phyloP scores from a whole-genome alignment of 1,140 invertebrate genomes.

The Stenopsyche tienmushanensis region DNA sequence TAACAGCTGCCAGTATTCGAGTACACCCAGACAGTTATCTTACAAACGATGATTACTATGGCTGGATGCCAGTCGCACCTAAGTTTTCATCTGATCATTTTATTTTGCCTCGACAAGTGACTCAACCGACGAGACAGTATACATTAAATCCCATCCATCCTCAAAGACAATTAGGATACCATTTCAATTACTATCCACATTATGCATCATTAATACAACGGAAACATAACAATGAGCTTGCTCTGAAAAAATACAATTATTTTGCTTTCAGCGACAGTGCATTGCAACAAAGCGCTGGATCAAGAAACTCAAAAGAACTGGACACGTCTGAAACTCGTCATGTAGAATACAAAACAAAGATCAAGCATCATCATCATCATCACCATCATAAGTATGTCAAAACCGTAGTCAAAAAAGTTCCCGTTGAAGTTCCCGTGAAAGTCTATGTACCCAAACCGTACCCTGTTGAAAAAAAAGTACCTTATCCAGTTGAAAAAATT shows the following conservation, averaged over 20 bases:
- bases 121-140: conserved; percentile 7
- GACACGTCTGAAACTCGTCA: conserved; percentile 22
- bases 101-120: conserved; percentile 1
- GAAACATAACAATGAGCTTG: neutral
- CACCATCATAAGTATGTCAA: conserved; percentile 63
- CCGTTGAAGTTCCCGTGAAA: conserved; percentile 50
- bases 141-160: conserved; percentile 3
- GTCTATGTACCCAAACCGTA: conserved; percentile 55
- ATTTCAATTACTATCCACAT: conserved; percentile 1
- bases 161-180: conserved; percentile 12
- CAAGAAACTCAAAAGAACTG: neutral
- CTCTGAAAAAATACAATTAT: conserved; percentile 32
- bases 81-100: conserved; percentile 9
- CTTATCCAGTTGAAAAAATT: conserved; percentile 64
- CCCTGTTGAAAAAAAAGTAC: conserved; percentile 64
- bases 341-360: conserved; percentile 49
- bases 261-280: conserved; percentile 33
- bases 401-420: conserved; percentile 57
- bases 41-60: conserved; percentile 3
- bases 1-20: neutral
- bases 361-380: conserved; percentile 63
- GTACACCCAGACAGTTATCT: neutral
- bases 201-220: neutral
- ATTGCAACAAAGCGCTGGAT: neutral
- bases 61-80: conserved; percentile 32